phyloP scores from a whole-genome alignment of 2,113 vertebrate genomes.

The Coryphaenoides rupestris region DNA sequence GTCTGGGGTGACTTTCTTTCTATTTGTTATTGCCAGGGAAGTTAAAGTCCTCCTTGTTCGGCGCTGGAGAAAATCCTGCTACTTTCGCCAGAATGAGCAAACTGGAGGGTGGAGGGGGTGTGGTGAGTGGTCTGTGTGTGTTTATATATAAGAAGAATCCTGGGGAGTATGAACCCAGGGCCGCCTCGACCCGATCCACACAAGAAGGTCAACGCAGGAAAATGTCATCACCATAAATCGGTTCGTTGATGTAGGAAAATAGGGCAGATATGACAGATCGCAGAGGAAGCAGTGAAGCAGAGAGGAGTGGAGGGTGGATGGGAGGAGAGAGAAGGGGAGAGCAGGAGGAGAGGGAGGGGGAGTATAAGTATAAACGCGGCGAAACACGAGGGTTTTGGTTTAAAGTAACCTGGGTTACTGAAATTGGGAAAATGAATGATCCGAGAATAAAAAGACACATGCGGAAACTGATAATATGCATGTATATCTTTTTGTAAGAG shows the following conservation, averaged over 20 bases:
- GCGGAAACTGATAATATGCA: not conserved
- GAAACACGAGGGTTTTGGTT: no score
- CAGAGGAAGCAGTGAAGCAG: no score
- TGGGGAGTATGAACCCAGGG: conserved; percentile 72
- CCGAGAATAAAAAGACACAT: not conserved
- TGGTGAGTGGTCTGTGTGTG: no score
- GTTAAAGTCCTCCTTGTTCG: conserved; percentile 81
- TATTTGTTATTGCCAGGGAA: conserved; percentile 96
- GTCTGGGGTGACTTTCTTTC: conserved; percentile 93
- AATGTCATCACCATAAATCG: conserved; percentile 76
- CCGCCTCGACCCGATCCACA: conserved; percentile 63
- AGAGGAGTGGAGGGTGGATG: no score
- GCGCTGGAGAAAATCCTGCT: conserved; percentile 86
- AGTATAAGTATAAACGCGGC: no score
- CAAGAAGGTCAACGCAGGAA: conserved; percentile 70
- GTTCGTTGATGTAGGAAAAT: conserved; percentile 58
- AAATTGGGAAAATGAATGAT: not conserved
- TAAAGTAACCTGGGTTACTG: conserved; percentile 39
- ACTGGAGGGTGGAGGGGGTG: no score
- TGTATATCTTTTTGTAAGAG: not conserved
- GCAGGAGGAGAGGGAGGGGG: conserved; percentile 34
- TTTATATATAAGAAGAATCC: conserved; percentile 70
- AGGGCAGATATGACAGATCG: conserved; percentile 58
- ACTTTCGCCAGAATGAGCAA: conserved; percentile 75
- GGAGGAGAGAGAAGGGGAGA: no score